Base-by-base conservation (phyloP, 2,113 vertebrate genomes). In the Mesoclemmys tuberculata region DNA sequence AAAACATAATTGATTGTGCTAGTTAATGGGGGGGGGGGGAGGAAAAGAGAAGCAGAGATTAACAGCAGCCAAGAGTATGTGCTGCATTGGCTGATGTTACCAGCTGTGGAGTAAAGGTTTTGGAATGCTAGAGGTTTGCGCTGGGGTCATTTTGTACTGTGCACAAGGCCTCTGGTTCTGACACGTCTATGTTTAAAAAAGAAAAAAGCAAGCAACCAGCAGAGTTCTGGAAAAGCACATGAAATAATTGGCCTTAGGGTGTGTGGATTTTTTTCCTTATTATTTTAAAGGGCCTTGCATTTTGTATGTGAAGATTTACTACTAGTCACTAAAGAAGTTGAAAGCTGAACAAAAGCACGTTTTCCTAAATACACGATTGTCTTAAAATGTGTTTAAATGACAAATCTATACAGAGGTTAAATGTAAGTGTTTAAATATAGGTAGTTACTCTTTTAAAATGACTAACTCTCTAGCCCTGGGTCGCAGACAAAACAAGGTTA, bases 401-500 rank as follows among this genome's bases (percentile, higher is more conserved):
- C 54, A 88, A 74, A 94, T 94, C 64, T 96, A 79, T 44, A 51
- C 85, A 96, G 56, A 82, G 61, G 82, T 94, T 92, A 97, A 97
- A 97, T 90, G 44, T 81, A 93, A 31, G 6, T 93, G 88, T 95
- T 97, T 94, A 97, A 97, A 96, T 82, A 84, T n/a, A 97, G 75
- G 82, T 90, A 90, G 46, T 84, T 93, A 87, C 86, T 96, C 92
- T 4, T 2, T 64, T 85, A 90, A 96, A 94, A 94, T 91, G 84
- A 94, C 84, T 88, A 96, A 64, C 88, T 93, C 88, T 96, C 75
- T 89, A 92, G 96, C 96, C 88, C 94, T 85, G 97, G 97, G 98
- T 98, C 97, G 98, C 97, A 97, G 98, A 98, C 98, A 97, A 98
- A 98, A 96, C 96, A 97, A 44, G 74, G 95, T 97, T 94, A 94